Conservation (phyloP, 1,140 invertebrate species). For the Drosophila asahinai region DNA sequence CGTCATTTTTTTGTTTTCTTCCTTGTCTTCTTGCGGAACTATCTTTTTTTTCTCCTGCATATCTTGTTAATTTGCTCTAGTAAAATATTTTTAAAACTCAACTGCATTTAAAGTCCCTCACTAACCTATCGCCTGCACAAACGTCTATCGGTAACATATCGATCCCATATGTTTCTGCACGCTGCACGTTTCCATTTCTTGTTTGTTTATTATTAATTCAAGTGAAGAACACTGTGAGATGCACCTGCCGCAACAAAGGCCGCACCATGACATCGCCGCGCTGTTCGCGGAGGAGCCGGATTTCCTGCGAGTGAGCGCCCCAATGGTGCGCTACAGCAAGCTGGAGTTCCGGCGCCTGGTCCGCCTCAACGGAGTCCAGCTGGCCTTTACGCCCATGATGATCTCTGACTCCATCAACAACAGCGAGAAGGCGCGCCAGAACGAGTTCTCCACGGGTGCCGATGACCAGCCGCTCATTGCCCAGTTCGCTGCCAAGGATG, state of each 20-base stretch:
- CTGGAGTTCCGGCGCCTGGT: slow-evolving; percentile 76
- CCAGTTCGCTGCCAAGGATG: slow-evolving; percentile 97
- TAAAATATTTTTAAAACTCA: not conserved
- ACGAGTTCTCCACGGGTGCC: slow-evolving; percentile 94
- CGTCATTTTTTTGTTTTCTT: too few species aligned
- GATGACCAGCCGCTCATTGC: slow-evolving; percentile 94
- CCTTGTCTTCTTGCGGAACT: too few species aligned
- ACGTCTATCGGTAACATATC: slow-evolving; percentile 8
- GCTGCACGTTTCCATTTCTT: slow-evolving; percentile 22
- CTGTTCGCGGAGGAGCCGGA: slow-evolving; percentile 88
- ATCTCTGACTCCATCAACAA: slow-evolving; percentile 96
- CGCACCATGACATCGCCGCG: slow-evolving; percentile 86
- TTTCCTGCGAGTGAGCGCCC: slow-evolving; percentile 93
- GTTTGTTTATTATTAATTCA: slow-evolving; percentile 1
- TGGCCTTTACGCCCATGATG: slow-evolving; percentile 98
- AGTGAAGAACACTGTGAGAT: slow-evolving; percentile 10
- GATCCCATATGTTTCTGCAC: slow-evolving; percentile 8
- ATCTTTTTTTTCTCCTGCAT: too few species aligned
- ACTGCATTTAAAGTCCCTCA: not conserved
- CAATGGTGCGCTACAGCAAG: slow-evolving; percentile 98
- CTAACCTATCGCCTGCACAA: not conserved
- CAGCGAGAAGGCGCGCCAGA: slow-evolving; percentile 94
- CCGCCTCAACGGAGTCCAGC: slow-evolving; percentile 92
- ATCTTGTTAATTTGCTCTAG: too few species aligned
- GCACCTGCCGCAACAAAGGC: slow-evolving; percentile 58